Base-by-base conservation (phyloP, 2,797 vertebrate genomes). In the Chelon labrosus region DNA sequence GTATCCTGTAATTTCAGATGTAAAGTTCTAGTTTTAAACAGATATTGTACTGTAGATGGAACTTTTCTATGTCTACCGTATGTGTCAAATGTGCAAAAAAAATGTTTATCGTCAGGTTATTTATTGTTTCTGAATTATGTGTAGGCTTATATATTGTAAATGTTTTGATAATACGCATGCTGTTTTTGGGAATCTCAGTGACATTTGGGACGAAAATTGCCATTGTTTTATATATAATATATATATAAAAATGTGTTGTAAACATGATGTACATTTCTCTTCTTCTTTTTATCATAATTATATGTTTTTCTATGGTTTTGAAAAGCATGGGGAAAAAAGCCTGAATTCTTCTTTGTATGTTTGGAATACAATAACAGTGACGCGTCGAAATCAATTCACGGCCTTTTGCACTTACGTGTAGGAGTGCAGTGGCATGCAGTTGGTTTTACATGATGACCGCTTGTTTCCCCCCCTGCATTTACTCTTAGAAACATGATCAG, bases 161-260 rank as follows among this genome's bases (percentile, higher is more conserved):
- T 87, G 93, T 96, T 96, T 97, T 95, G 94, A 94, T 96, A 96
- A 94, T 93, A 93, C 89, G 96, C 95, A 95, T 95, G 96, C 95
- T 94, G 93, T 95, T 49, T 96, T 94, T 88, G 85, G 85, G 84
- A 84, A 82, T 90, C 87, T 89, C 84, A 65, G 86, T 91, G 83
- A 88, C 90, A 87, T 90, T 88, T 86, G 89, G 75, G 50, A 55
- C 76, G 84, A 60, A 80, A 86, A 79, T 78, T 65, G 87, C 84
- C 79, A 83, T 92, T 88, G 85, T 91, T 91, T 92, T 93, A 86
- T 88, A 91, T 83, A 31, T n/a, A 59, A 91, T 83, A 31, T n/a
- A 59, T 2, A 41, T 7, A 67, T 80, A 86, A 82, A 74, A 89
- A 74, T 75, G 84, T 90, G 85, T 87, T 77, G 89, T 85, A 90